Evolutionary conservation across 2,797 vertebrate species (phyloP).

Genomic region (Melanogrammus aeglefinus): DNA sequence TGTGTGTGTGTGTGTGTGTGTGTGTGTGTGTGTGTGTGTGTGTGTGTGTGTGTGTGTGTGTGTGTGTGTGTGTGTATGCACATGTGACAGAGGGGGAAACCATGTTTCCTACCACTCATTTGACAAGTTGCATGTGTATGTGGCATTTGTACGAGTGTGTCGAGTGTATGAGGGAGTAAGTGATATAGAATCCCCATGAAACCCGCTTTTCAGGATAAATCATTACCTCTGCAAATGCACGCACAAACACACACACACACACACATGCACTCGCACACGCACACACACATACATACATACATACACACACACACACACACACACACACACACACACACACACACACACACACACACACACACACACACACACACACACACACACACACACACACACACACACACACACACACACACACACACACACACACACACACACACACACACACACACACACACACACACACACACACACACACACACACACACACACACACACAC

Average conservation of each 20-base stretch:
- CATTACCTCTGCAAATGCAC: conserved; percentile 1
- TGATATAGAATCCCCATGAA: neutral
- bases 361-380: neutral
- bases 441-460: too few species aligned
- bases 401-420: neutral
- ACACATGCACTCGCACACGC: too few species aligned
- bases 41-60: neutral
- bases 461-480: conserved; percentile 1
- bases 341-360: conserved; percentile 1
- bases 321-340: neutral
- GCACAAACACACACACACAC: neutral
- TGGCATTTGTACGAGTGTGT: neutral
- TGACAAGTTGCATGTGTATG: neutral
- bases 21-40: neutral
- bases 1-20: conserved; percentile 1
- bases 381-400: neutral
- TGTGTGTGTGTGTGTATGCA: conserved; percentile 15
- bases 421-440: too few species aligned
- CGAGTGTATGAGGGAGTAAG: conserved; percentile 1
- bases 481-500: conserved; percentile 1
- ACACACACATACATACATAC: neutral
- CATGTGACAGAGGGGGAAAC: neutral
- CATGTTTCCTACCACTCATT: neutral
- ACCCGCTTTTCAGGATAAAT: neutral
- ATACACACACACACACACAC: too few species aligned